A percentile compares a stretch with the other conserved stretches of the same genome.
These are phyloP conservation scores for Coreoperca whiteheadi DNA, from an alignment of 2,113 vertebrate genomes.

Conservation along the genomic window DNA sequence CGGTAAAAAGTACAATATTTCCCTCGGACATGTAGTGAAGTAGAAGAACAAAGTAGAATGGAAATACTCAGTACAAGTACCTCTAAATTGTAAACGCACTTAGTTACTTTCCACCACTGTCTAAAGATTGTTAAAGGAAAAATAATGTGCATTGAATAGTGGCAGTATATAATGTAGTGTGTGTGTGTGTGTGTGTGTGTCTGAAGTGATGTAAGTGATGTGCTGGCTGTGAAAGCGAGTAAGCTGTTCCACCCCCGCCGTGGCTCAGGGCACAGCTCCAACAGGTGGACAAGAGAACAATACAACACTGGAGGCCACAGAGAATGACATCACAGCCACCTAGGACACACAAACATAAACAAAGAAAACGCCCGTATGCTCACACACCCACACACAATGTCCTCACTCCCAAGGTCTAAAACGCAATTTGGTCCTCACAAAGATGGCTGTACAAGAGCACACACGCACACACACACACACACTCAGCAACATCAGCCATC, in stretches of 20 bases:
- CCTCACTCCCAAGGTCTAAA: too few relatives aligned
- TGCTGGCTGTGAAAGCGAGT: conserved; percentile 68
- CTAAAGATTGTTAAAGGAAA: background rate
- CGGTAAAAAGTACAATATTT: background rate
- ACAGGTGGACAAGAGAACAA: conserved; percentile 72
- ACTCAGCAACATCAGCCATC: background rate
- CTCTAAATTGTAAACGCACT: background rate
- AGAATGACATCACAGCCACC: conserved; percentile 53
- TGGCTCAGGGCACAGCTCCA: conserved; percentile 37
- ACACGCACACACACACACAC: background rate
- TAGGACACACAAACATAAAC: conserved; percentile 12
- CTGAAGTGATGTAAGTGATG: conserved; percentile 31
- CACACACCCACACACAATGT: too few relatives aligned
- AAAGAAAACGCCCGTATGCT: background rate
- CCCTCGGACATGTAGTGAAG: background rate
- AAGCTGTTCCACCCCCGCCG: conserved; percentile 39
- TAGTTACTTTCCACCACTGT: background rate
- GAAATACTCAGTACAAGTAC: background rate
- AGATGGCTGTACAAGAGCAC: too few relatives aligned
- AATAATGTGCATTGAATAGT: background rate
- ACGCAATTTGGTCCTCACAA: too few relatives aligned
- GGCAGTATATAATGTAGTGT: conserved; percentile 8
- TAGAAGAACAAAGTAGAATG: background rate
- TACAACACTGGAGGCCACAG: conserved; percentile 26
- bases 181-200: conserved; percentile 3